Evolutionary conservation across 1,140 invertebrate genomes (phyloP).

Genomic region (Drosophila sp.): DNA sequence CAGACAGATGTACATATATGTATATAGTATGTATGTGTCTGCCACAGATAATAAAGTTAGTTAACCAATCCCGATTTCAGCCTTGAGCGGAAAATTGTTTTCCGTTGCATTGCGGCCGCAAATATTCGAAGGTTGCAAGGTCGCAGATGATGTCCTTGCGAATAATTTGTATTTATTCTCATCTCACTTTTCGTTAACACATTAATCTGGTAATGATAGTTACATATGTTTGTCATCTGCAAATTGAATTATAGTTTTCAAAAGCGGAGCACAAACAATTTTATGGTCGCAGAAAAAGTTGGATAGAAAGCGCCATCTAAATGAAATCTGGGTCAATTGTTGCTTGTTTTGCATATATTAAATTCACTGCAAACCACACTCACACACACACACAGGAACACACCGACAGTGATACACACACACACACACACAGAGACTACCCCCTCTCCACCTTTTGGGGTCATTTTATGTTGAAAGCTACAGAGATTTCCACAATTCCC

Average conservation of each 20-base stretch:
- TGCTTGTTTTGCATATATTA: slow-evolving; percentile 61
- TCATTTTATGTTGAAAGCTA: neutral
- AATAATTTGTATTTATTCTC: neutral
- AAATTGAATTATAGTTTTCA: slow-evolving; percentile 55
- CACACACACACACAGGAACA: slow-evolving; percentile 22
- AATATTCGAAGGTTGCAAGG: slow-evolving; percentile 43
- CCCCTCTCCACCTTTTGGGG: neutral
- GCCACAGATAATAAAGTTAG: slow-evolving; percentile 25
- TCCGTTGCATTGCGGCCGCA: neutral
- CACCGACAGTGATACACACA: slow-evolving; percentile 10
- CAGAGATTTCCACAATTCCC: neutral
- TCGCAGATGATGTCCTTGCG: neutral
- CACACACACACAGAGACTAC: slow-evolving; percentile 24
- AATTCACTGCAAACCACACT: slow-evolving; percentile 45
- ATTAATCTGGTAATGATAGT: neutral
- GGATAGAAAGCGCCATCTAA: neutral
- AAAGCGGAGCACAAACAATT: slow-evolving; percentile 24
- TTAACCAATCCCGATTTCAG: slow-evolving; percentile 5
- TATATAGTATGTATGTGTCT: neutral
- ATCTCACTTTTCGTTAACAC: neutral
- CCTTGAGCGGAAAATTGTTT: slow-evolving; percentile 36
- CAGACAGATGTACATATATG: neutral
- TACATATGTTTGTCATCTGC: neutral
- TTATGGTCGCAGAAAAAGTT: neutral
- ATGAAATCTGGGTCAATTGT: slow-evolving; percentile 83